phyloP scores from a whole-genome alignment of 2,888 invertebrate genomes.

The Idaea dimidiata region DNA sequence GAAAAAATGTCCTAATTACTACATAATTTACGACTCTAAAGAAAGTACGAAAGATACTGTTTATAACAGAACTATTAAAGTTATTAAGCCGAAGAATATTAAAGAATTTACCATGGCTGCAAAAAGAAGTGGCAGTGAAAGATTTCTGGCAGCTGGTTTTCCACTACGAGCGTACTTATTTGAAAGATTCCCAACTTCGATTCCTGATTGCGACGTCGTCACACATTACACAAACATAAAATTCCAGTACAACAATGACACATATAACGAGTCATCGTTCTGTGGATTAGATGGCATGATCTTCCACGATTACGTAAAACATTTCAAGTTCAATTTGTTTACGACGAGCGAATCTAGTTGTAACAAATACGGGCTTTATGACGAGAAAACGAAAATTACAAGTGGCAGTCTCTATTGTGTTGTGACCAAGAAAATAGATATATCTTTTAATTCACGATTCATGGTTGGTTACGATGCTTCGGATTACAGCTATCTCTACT shows the following conservation, averaged over 20 bases:
- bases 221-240: constrained; percentile 34
- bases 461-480: constrained; percentile 38
- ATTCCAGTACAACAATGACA: constrained; percentile 18
- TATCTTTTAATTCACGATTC: constrained; percentile 59
- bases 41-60: constrained; percentile 22
- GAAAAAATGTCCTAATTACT: constrained; percentile 37
- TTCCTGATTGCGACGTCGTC: constrained; percentile 38
- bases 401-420: constrained; percentile 47
- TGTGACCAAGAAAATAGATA: constrained; percentile 38
- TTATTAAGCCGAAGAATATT: constrained; percentile 26
- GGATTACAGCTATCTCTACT: constrained; percentile 36
- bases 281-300: constrained; percentile 54
- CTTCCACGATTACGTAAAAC: constrained; percentile 42
- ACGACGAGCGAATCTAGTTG: constrained; percentile 27
- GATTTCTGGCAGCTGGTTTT: constrained; percentile 37
- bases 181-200: constrained; percentile 48
- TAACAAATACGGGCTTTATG: constrained; percentile 37
- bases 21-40: constrained; percentile 38
- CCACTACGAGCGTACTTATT: constrained; percentile 48
- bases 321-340: constrained; percentile 42
- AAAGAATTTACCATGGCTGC: constrained; percentile 20
- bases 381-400: constrained; percentile 17
- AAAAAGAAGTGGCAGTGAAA: constrained; percentile 18
- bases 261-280: constrained; percentile 21
- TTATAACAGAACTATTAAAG: constrained; percentile 45